Percentiles rank a stretch among this genome's conserved stretches.
These are phyloP conservation scores for Oppia nitens DNA, from an alignment of 1,140 invertebrate genomes.

Conservation along the genomic window DNA sequence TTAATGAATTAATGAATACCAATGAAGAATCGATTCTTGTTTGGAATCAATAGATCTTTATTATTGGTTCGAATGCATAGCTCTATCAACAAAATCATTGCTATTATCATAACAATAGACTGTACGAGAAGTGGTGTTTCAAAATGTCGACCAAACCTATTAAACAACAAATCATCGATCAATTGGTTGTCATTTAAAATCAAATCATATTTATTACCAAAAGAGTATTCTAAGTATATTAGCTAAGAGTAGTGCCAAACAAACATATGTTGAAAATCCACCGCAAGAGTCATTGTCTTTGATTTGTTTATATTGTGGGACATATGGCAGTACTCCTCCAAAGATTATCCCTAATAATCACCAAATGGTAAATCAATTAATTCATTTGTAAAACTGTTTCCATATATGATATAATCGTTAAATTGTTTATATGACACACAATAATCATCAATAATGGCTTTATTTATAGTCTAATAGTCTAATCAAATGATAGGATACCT, in stretches of 20 bases:
- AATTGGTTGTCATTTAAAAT: not conserved
- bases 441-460: no score
- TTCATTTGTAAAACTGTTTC: not conserved
- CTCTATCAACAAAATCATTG: slow-evolving; percentile 90
- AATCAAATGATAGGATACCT: not conserved
- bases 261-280: slow-evolving; percentile 92
- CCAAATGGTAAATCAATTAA: not conserved
- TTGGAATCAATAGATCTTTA: slow-evolving; percentile 57
- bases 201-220: slow-evolving; percentile 51
- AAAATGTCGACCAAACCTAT: slow-evolving; percentile 92
- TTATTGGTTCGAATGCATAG: slow-evolving; percentile 73
- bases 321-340: slow-evolving; percentile 69
- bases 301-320: slow-evolving; percentile 88
- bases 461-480: no score
- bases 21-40: slow-evolving; percentile 56
- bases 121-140: slow-evolving; percentile 85
- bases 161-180: not conserved
- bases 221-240: slow-evolving; percentile 93
- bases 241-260: slow-evolving; percentile 77
- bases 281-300: slow-evolving; percentile 67
- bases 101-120: slow-evolving; percentile 89
- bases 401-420: not conserved
- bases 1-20: slow-evolving; percentile 37
- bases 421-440: no score
- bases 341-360: slow-evolving; percentile 58